These are phyloP conservation scores for Gambusia affinis DNA, from an alignment of 2,113 vertebrate genomes.

Conservation along the genomic window DNA sequence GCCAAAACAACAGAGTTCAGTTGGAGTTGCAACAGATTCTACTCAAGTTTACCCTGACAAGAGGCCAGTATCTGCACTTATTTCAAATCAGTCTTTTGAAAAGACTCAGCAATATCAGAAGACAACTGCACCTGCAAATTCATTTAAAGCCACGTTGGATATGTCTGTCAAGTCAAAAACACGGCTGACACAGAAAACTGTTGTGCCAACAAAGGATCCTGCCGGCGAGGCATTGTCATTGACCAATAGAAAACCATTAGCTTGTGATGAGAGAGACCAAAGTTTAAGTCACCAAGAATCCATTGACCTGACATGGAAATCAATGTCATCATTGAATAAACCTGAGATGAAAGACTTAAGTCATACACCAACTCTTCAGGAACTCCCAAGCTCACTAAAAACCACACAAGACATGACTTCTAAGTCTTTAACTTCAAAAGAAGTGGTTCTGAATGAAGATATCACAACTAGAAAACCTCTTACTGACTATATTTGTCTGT, in stretches of 20 bases:
- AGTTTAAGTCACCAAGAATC: constrained; percentile 32
- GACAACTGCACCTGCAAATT: constrained; percentile 69
- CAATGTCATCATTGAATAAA: constrained; percentile 9
- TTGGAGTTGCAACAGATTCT: not conserved
- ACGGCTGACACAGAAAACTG: constrained; percentile 6
- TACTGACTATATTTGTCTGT: constrained; percentile 5
- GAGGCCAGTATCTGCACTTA: constrained; percentile 16
- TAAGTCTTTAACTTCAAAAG: constrained; percentile 32
- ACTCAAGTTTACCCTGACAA: constrained; percentile 19
- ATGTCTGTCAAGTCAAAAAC: constrained; percentile 67
- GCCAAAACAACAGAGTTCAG: constrained; percentile 7
- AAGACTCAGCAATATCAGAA: constrained; percentile 31
- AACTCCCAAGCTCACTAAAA: constrained; percentile 52
- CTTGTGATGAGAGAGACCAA: constrained; percentile 24
- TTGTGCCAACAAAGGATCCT: constrained; percentile 22
- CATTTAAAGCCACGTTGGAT: constrained; percentile 67
- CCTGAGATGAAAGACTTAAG: constrained; percentile 11
- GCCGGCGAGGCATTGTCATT: constrained; percentile 59
- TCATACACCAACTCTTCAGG: not conserved
- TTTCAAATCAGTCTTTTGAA: constrained; percentile 18
- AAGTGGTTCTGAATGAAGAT: constrained; percentile 17
- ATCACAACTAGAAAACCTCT: constrained; percentile 18
- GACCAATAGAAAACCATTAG: constrained; percentile 49
- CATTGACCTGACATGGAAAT: constrained; percentile 57
- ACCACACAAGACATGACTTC: constrained; percentile 61